Evolutionary conservation across 2,113 vertebrate genomes (phyloP).

Genomic region (Pampusana beccarii): DNA sequence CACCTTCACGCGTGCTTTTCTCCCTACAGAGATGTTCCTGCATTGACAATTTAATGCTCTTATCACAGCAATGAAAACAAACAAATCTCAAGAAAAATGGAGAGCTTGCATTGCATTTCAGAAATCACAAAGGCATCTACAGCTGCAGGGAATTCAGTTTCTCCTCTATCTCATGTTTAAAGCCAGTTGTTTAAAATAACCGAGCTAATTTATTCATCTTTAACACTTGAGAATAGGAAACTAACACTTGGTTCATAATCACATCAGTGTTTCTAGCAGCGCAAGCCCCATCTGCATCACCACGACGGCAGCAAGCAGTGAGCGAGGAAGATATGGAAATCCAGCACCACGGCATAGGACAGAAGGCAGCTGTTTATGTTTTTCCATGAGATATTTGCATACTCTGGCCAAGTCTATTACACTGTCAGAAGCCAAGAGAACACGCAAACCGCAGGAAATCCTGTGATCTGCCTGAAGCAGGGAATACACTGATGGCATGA

Average conservation of each 20-base stretch:
- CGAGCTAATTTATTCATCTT: not conserved
- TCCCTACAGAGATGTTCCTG: not conserved
- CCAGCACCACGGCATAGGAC: not conserved
- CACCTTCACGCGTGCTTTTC: not conserved
- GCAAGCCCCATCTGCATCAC: not conserved
- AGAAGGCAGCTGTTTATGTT: not conserved
- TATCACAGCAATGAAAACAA: not conserved
- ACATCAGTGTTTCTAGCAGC: not conserved
- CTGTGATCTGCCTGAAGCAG: not conserved
- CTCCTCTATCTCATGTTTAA: not conserved
- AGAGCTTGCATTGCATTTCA: not conserved
- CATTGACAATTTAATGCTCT: not conserved
- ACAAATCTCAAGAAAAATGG: not conserved
- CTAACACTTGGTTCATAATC: accelerated
- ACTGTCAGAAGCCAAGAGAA: not conserved
- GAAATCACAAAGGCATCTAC: not conserved
- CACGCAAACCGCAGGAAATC: not conserved
- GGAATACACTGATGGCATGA: not conserved
- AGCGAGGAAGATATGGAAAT: not conserved
- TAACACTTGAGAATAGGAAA: not conserved
- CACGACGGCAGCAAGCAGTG: not conserved
- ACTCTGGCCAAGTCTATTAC: not conserved
- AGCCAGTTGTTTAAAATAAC: not conserved
- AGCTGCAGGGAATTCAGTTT: not conserved
- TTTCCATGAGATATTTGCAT: not conserved